Base-by-base conservation (phyloP, 2,113 vertebrate genomes). In the Phaetusa simplex region DNA sequence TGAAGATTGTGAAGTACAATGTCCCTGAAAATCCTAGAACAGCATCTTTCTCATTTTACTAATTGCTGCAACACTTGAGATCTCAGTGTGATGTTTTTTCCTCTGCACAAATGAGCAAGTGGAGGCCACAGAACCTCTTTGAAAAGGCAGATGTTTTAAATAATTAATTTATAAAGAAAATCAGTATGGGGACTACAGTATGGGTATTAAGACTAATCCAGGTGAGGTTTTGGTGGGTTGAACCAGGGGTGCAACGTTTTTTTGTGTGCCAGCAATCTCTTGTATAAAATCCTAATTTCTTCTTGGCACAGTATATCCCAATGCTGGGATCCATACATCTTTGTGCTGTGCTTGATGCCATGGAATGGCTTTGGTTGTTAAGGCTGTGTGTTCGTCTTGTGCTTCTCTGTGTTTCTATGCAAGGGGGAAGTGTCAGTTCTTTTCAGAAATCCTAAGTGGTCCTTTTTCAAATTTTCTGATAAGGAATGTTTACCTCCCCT, bases 41-140 rank as follows among this genome's bases (percentile, higher is more conserved):
- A 50, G 80, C 97, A 70, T 97, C 97, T 95, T 98, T 88, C 97
- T 98, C 93, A 94, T 97, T 97, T 97, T 90, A 79, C 94, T 98
- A 98, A 98, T 98, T 98, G 97, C 97, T 70, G 36, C 69, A 94
- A 86, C 98, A 97, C 98, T 98, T 96, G 97, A 98, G 90, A 98
- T 97, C 97, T 97, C 97, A 96, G 97, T 96, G 77, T 91, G 97
- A 97, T 96, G 90, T 92, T 98, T 97, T 96, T 85, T 10, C n/a
- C 84, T 97, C 92, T 43, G 27, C 92, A 96, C 91, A 96, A 97
- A 97, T 65, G 76, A 97, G 59, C 71, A 96, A 97, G 90, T 85
- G 90, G 98, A 97, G 97, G 94, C 96, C 94, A 97, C 84, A 40
- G 62, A 88, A 96, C 77, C 76, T 98, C 95, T 97, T 97, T 94